phyloP scores from a whole-genome alignment of 1,140 invertebrate genomes.

The Armadillidium nasatum region DNA sequence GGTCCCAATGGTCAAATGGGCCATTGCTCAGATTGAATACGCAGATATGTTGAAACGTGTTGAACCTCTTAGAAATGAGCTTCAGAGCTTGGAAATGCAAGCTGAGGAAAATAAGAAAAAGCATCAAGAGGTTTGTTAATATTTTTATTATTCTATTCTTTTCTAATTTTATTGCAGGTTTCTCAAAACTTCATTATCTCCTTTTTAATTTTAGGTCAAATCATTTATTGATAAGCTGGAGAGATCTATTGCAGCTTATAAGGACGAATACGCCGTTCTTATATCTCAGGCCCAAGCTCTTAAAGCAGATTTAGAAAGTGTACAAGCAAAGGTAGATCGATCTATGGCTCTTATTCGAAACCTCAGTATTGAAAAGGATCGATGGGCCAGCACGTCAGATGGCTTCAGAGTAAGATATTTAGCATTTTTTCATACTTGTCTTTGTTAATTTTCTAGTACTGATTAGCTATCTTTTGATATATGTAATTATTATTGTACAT shows the following conservation, averaged over 20 bases:
- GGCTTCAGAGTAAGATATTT: constrained; percentile 61
- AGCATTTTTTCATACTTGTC: too few relatives aligned
- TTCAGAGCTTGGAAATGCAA: constrained; percentile 81
- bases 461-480: too few relatives aligned
- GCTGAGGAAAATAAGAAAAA: constrained; percentile 88
- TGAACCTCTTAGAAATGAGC: constrained; percentile 90
- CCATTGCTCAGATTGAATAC: constrained; percentile 96
- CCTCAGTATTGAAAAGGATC: constrained; percentile 86
- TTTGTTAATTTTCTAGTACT: too few relatives aligned
- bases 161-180: too few relatives aligned
- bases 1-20: constrained; percentile 99
- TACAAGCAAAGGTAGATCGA: constrained; percentile 96
- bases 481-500: too few relatives aligned
- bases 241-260: constrained; percentile 91
- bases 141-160: too few relatives aligned
- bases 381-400: constrained; percentile 96
- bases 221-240: constrained; percentile 83
- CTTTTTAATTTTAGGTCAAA: constrained; percentile 53
- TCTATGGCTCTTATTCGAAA: constrained; percentile 91
- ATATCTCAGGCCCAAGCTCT: constrained; percentile 98
- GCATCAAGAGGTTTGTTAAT: constrained; percentile 71
- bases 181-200: too few relatives aligned
- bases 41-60: constrained; percentile 98
- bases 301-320: constrained; percentile 92
- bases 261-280: constrained; percentile 97